A percentile compares a stretch with the other conserved stretches of the same genome.
Evolutionary conservation across 2,888 invertebrate species (phyloP).

Genomic region (Ectemnius continuus): DNA sequence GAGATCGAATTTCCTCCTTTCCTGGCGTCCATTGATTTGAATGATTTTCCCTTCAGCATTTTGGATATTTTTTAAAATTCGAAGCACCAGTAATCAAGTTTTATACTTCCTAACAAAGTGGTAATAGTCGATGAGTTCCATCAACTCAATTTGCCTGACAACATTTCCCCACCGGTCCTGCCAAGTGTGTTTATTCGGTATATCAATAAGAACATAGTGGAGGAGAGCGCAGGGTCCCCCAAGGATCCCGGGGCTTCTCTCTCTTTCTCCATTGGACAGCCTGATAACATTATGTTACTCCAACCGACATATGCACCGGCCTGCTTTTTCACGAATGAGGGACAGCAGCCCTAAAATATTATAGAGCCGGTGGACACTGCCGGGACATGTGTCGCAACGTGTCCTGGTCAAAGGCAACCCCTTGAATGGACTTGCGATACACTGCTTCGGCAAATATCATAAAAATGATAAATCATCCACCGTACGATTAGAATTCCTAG

Average conservation of each 20-base stretch:
- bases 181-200: slow-evolving; percentile 70
- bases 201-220: slow-evolving; percentile 69
- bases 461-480: slow-evolving; percentile 38
- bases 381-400: slow-evolving; percentile 54
- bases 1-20: background rate
- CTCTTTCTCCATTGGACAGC: slow-evolving; percentile 49
- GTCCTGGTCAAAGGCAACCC: slow-evolving; percentile 30
- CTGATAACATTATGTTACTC: slow-evolving; percentile 65
- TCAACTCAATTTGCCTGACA: slow-evolving; percentile 60
- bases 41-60: background rate
- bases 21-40: background rate
- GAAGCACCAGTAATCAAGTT: background rate
- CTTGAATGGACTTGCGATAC: slow-evolving; percentile 18
- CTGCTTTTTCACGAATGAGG: slow-evolving; percentile 57
- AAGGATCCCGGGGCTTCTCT: slow-evolving; percentile 47
- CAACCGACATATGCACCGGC: slow-evolving; percentile 60
- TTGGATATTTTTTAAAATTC: background rate
- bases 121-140: slow-evolving; percentile 15
- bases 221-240: slow-evolving; percentile 51
- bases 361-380: slow-evolving; percentile 29
- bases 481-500: no score
- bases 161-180: slow-evolving; percentile 56
- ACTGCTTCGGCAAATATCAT: background rate
- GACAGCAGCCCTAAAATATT: slow-evolving; percentile 55
- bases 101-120: no score